Conservation (phyloP, 1,140 invertebrate genomes). For the Drosophila kikkawai region DNA sequence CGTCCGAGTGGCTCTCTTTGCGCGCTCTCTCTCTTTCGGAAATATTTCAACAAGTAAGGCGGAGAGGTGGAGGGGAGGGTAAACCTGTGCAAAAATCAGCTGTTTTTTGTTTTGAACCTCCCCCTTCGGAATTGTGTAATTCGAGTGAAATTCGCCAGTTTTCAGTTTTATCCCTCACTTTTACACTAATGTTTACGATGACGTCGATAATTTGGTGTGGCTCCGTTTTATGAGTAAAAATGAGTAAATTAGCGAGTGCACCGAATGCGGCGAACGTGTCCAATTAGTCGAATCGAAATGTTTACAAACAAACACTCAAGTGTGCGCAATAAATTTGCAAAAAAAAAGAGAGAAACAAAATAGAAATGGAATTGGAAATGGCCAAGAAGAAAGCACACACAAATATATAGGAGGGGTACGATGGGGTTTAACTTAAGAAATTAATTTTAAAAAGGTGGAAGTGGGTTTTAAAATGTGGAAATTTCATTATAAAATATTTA, state of each 20-base stretch:
- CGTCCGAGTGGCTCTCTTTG: slow-evolving; percentile 5
- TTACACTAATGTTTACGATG: slow-evolving; percentile 14
- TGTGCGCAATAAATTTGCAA: slow-evolving; percentile 59
- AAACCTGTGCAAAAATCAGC: slow-evolving; percentile 50
- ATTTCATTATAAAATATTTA: background rate
- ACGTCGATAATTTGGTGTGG: slow-evolving; percentile 30
- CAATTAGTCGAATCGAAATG: slow-evolving; percentile 61
- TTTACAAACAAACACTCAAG: slow-evolving; percentile 64
- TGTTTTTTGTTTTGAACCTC: slow-evolving; percentile 75
- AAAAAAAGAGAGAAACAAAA: slow-evolving; percentile 26
- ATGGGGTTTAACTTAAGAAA: fast-evolving
- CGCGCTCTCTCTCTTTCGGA: slow-evolving; percentile 13
- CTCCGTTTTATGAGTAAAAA: slow-evolving; percentile 30
- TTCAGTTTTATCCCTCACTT: background rate
- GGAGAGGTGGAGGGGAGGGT: background rate
- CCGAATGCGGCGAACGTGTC: slow-evolving; percentile 51
- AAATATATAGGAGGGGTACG: slow-evolving; percentile 3
- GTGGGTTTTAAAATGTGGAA: background rate
- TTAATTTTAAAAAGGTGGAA: background rate
- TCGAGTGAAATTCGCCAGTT: slow-evolving; percentile 23
- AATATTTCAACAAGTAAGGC: slow-evolving; percentile 47
- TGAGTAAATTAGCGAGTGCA: slow-evolving; percentile 44
- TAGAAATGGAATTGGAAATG: slow-evolving; percentile 41
- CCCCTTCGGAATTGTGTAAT: slow-evolving; percentile 56
- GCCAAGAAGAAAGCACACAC: slow-evolving; percentile 36